These are phyloP conservation scores for Pammene fasciana DNA, from an alignment of 2,888 invertebrate genomes.

Conservation along the genomic window DNA sequence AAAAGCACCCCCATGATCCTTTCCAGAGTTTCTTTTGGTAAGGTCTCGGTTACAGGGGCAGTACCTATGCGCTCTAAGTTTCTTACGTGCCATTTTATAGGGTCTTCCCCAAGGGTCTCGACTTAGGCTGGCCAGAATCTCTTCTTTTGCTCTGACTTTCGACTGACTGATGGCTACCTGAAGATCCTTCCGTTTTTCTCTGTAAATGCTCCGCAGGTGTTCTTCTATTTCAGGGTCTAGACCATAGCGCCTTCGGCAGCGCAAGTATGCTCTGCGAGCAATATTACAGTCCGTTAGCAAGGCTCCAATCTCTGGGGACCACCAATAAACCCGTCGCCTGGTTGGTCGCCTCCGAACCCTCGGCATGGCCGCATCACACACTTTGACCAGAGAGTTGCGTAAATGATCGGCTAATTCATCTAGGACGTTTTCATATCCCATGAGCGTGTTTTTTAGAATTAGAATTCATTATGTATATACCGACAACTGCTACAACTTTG, in stretches of 20 bases:
- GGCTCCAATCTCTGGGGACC: not conserved
- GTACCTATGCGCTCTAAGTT: not conserved
- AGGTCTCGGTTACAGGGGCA: not conserved
- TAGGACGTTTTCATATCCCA: too few species aligned
- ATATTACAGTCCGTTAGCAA: not conserved
- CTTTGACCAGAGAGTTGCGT: not conserved
- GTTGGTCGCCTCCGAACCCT: not conserved
- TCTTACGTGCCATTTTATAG: not conserved
- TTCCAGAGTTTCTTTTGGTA: not conserved
- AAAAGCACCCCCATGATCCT: not conserved
- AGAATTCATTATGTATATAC: too few species aligned
- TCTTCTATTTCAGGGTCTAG: not conserved
- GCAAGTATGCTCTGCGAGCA: not conserved
- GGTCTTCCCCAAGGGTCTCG: not conserved
- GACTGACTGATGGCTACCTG: not conserved
- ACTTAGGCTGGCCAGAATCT: not conserved
- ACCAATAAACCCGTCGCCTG: not conserved
- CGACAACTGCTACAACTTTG: too few species aligned
- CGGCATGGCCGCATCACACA: not conserved
- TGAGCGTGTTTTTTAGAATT: too few species aligned
- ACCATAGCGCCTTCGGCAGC: not conserved
- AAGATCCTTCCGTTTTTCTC: not conserved
- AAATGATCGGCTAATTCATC: not conserved
- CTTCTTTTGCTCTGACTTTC: not conserved
- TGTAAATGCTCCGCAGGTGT: not conserved